phyloP scores from a whole-genome alignment of 2,797 vertebrate genomes.

The Trematomus bernacchii region DNA sequence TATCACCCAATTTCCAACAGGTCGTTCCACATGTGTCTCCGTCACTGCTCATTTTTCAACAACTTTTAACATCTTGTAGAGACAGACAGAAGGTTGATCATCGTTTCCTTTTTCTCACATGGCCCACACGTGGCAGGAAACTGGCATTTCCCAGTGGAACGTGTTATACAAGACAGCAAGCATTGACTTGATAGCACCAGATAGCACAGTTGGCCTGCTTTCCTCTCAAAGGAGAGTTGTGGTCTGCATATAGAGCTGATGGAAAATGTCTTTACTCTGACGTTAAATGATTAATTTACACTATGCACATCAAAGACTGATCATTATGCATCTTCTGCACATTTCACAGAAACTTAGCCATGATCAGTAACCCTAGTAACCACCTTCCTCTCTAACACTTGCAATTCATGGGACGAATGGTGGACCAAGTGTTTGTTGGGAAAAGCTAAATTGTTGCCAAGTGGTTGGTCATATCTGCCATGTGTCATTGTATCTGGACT shows the following conservation, averaged over 20 bases:
- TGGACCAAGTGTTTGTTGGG: conserved; percentile 48
- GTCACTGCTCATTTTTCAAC: not conserved
- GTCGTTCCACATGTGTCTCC: not conserved
- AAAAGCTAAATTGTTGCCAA: conserved; percentile 25
- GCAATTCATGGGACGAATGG: conserved; percentile 21
- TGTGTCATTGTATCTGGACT: conserved; percentile 45
- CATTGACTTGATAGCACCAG: conserved; percentile 46
- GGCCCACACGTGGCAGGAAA: conserved; percentile 32
- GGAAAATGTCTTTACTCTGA: conserved; percentile 13
- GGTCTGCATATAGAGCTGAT: conserved; percentile 1
- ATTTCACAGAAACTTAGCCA: conserved; percentile 19
- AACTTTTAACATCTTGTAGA: conserved; percentile 6
- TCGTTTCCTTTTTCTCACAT: conserved; percentile 33
- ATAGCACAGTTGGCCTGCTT: conserved; percentile 38
- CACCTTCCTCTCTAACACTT: conserved; percentile 18
- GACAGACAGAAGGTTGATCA: conserved; percentile 21
- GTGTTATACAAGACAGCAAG: conserved; percentile 62
- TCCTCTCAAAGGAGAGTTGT: conserved; percentile 47
- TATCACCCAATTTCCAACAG: not conserved
- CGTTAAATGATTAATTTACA: conserved; percentile 41
- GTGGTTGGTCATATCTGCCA: conserved; percentile 32
- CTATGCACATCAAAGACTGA: conserved; percentile 6
- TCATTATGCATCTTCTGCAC: conserved; percentile 16
- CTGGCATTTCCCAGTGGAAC: conserved; percentile 54
- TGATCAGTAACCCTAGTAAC: conserved; percentile 58